Base-by-base conservation (phyloP, 2,797 vertebrate genomes). In the Eulemur mongoz region DNA sequence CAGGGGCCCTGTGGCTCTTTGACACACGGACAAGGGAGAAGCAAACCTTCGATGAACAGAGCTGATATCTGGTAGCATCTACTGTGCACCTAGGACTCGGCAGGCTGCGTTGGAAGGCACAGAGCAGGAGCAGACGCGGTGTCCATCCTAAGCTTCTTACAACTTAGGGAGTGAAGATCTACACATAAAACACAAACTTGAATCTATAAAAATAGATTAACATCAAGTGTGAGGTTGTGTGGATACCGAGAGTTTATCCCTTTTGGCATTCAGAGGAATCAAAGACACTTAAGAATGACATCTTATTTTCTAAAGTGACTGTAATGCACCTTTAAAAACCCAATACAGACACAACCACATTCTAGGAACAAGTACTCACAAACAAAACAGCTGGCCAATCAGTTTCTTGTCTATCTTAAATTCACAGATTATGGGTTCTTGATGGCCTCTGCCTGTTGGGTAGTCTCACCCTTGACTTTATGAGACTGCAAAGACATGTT, bases 301-400 rank as follows among this genome's bases (percentile, higher is more conserved):
- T 43, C 69, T 76, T 76, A 65, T 83, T 94, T 83, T 91, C 82
- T 91, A 75, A 84, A 84, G 70, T 75, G 65, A 52, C 89, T 80
- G 2, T 20, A 61, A 61, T 88, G 18, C 23, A 84, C 52, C 67
- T 76, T 91, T 11, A 48, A 93, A 88, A 79, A 84, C 3, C 27
- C 50, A 70, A 0, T 79, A n/a, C 45, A 69, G 45, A 69, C 20
- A 79, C 32, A 80, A 15, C 35, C 72, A 32, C 73, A 76, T 70
- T 95, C 59, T 45, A 40, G 50, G 91, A 88, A 95, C 38, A 80
- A 79, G 48, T 32, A 32, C 32, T 23, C 27, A 73, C 48, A 80
- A 12, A 78, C 45, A 45, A 65, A 79, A 32, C 18, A 90, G 32
- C 57, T 52, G 54, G 35, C 13, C 30, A 45, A n/a, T 32, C 69